phyloP scores from a whole-genome alignment of 2,888 invertebrate species.

The Drosophila tanythrix region DNA sequence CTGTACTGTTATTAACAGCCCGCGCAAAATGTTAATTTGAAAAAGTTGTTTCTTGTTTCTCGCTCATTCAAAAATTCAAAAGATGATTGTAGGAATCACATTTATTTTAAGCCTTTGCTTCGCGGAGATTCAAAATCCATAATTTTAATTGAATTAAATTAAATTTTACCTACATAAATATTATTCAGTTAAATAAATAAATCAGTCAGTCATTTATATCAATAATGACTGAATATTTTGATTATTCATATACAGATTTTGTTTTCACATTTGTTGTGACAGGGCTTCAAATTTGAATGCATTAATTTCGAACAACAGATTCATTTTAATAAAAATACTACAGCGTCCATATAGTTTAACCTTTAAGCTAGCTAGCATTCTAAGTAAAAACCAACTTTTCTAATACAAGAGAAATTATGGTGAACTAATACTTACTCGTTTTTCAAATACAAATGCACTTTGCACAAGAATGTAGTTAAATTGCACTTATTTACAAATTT shows the following conservation, averaged over 20 bases:
- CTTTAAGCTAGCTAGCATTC: background rate
- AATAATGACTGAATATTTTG: background rate
- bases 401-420: background rate
- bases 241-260: background rate
- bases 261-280: background rate
- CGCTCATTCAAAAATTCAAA: background rate
- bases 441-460: conserved; percentile 32
- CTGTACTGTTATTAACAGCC: conserved; percentile 34
- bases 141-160: background rate
- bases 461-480: conserved; percentile 39
- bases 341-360: background rate
- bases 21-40: background rate
- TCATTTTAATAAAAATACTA: background rate
- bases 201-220: too few relatives aligned
- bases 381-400: background rate
- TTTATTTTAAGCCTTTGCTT: background rate
- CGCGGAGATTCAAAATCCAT: background rate
- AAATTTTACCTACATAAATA: background rate
- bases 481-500: conserved; percentile 25
- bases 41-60: background rate
- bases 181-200: background rate
- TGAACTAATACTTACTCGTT: conserved; percentile 34
- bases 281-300: background rate
- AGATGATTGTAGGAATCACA: background rate
- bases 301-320: background rate